Evolutionary conservation across 1,140 invertebrate genomes (phyloP).

Genomic region (Drosophila bifasciata): DNA sequence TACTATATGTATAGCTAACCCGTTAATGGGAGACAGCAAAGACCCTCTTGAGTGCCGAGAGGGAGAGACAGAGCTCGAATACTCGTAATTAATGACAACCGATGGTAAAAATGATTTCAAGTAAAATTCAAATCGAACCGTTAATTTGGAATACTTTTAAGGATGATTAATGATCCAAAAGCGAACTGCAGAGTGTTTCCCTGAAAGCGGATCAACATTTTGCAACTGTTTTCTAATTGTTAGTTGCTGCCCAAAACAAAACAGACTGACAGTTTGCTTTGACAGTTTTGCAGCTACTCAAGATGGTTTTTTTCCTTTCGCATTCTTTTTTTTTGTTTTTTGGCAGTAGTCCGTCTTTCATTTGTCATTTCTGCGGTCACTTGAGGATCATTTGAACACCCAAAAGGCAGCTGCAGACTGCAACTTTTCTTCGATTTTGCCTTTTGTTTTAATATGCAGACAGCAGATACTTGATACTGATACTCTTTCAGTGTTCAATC

Average conservation of each 20-base stretch:
- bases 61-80: slow-evolving; percentile 34
- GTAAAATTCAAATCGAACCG: slow-evolving; percentile 55
- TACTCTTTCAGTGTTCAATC: slow-evolving; percentile 26
- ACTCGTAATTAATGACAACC: slow-evolving; percentile 45
- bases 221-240: slow-evolving; percentile 82
- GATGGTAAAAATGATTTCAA: slow-evolving; percentile 25
- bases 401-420: slow-evolving; percentile 45
- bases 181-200: slow-evolving; percentile 14
- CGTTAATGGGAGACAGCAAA: slow-evolving; percentile 35
- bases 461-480: slow-evolving; percentile 43
- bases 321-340: too few relatives aligned
- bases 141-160: slow-evolving; percentile 56
- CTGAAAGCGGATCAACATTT: slow-evolving; percentile 56
- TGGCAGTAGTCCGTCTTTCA: slow-evolving; percentile 28
- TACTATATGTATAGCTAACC: slow-evolving; percentile 35
- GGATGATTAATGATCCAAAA: slow-evolving; percentile 64
- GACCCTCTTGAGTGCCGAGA: slow-evolving; percentile 44
- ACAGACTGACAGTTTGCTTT: slow-evolving; percentile 42
- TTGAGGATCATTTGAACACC: slow-evolving; percentile 62
- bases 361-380: slow-evolving; percentile 65
- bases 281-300: slow-evolving; percentile 44
- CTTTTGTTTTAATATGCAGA: slow-evolving; percentile 75
- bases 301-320: neutral
- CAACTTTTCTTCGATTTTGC: slow-evolving; percentile 22
- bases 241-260: slow-evolving; percentile 55